phyloP scores from a whole-genome alignment of 2,113 vertebrate genomes.

The Benitochromis conjunctus region DNA sequence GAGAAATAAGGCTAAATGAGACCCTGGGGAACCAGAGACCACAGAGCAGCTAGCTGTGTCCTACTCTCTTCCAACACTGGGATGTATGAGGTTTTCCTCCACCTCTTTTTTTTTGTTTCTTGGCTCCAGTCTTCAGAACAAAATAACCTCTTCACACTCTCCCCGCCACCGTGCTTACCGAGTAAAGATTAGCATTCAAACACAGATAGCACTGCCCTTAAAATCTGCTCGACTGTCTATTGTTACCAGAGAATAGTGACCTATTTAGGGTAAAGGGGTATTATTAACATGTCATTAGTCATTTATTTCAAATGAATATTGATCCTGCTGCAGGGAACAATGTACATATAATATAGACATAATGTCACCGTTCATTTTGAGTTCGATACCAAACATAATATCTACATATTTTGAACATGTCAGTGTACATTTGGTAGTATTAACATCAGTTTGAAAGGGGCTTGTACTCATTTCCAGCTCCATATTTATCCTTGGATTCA shows the following conservation, averaged over 20 bases:
- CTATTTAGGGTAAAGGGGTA: background rate
- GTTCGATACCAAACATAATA: background rate
- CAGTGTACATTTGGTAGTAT: background rate
- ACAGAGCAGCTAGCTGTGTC: conserved; percentile 9
- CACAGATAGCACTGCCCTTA: background rate
- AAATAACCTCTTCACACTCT: conserved; percentile 12
- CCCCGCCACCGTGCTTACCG: background rate
- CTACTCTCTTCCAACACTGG: background rate
- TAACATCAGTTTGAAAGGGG: background rate
- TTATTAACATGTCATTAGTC: background rate
- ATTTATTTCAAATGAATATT: background rate
- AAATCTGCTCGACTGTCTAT: background rate
- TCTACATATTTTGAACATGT: background rate
- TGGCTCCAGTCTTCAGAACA: background rate
- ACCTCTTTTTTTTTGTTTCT: background rate
- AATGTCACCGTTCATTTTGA: background rate
- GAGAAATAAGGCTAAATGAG: conserved; percentile 46
- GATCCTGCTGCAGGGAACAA: background rate
- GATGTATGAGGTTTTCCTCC: background rate
- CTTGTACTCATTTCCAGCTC: background rate
- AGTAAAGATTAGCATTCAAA: conserved; percentile 9
- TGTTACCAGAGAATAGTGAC: background rate
- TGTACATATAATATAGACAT: background rate
- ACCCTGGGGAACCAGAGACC: conserved; percentile 43
- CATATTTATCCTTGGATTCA: background rate